Conservation (phyloP, 2,888 invertebrate species). For the Dromius quadrimaculatus region DNA sequence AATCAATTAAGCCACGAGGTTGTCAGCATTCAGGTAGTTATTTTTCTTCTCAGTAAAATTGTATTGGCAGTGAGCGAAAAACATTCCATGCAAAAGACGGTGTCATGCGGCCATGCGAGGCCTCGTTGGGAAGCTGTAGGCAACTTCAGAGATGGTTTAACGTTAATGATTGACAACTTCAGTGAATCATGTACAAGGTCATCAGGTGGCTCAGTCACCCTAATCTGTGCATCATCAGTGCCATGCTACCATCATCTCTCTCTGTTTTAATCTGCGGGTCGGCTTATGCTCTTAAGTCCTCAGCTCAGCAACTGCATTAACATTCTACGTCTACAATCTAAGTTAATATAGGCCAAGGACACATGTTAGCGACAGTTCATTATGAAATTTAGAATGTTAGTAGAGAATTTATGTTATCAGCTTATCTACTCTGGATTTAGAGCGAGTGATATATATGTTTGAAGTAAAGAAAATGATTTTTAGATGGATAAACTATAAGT, state of each 20-base stretch:
- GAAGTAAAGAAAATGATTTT: slow-evolving; percentile 42
- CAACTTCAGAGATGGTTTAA: slow-evolving; percentile 72
- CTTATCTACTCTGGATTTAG: slow-evolving; percentile 58
- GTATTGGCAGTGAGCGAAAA: slow-evolving; percentile 16
- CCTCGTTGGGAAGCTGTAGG: slow-evolving; percentile 64
- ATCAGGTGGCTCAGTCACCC: slow-evolving; percentile 45
- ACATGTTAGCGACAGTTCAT: slow-evolving; percentile 34
- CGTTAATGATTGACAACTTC: slow-evolving; percentile 56
- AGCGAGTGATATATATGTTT: slow-evolving; percentile 41
- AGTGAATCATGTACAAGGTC: slow-evolving; percentile 50
- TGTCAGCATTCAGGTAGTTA: too few relatives aligned
- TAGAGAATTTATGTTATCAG: slow-evolving; percentile 60
- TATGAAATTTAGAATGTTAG: slow-evolving; percentile 38
- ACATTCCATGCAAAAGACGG: slow-evolving; percentile 47
- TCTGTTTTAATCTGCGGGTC: slow-evolving; percentile 43
- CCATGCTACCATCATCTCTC: slow-evolving; percentile 52
- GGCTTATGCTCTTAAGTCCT: slow-evolving; percentile 48
- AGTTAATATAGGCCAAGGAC: slow-evolving; percentile 43
- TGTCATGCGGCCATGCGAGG: slow-evolving; percentile 38
- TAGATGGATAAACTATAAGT: slow-evolving; percentile 48
- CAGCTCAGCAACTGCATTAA: slow-evolving; percentile 49
- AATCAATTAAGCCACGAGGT: background rate
- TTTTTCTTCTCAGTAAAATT: slow-evolving; percentile 1
- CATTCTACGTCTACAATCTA: slow-evolving; percentile 45
- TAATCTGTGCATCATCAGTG: slow-evolving; percentile 47